Evolutionary conservation across 2,113 vertebrate species (phyloP).

Genomic region (Centropus bengalensis): DNA sequence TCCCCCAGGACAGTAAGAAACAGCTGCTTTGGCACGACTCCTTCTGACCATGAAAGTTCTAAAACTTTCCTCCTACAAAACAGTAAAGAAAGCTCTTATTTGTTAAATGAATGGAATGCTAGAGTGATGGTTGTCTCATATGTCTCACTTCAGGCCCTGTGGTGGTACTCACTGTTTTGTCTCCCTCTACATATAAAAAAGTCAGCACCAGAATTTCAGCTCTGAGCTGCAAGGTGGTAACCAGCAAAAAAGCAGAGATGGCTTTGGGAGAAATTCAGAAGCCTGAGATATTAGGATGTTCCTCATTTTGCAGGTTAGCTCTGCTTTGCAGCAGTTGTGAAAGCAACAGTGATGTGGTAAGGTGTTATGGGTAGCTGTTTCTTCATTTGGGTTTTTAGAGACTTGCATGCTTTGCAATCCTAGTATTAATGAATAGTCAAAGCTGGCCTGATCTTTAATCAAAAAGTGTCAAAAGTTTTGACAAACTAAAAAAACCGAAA

Average conservation of each 20-base stretch:
- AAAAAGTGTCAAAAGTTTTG: background rate
- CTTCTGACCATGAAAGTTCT: background rate
- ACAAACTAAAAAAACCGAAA: background rate
- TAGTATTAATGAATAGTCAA: background rate
- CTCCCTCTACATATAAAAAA: background rate
- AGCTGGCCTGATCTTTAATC: background rate
- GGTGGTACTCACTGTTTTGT: background rate
- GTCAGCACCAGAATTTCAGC: background rate
- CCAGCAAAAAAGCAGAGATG: background rate
- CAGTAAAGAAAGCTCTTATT: background rate
- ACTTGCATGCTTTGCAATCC: background rate
- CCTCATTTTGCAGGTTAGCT: accelerated
- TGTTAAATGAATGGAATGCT: background rate
- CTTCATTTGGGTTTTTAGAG: background rate
- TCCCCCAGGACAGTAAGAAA: background rate
- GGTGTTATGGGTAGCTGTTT: background rate
- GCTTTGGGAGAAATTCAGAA: background rate
- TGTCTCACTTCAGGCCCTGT: background rate
- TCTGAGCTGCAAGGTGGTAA: background rate
- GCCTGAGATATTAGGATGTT: accelerated
- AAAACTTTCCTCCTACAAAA: background rate
- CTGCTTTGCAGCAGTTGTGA: background rate
- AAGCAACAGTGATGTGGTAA: background rate
- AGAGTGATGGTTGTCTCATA: background rate
- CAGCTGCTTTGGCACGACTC: background rate